Conservation (phyloP, 2,113 vertebrate species). For the Poecile atricapillus region DNA sequence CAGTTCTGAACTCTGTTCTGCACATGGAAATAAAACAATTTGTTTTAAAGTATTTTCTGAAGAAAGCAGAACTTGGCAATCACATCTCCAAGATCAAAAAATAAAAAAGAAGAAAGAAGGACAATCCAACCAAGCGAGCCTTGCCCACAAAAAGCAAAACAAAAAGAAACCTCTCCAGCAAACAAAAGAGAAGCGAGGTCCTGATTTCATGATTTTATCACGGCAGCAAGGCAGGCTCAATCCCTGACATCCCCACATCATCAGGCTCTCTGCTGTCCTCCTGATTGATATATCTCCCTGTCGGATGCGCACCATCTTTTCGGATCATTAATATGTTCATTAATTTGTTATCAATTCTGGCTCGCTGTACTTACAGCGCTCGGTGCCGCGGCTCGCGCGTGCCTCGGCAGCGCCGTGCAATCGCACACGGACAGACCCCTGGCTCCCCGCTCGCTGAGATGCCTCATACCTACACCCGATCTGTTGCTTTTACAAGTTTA, state of each 20-base stretch:
- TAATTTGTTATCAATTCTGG: constrained; percentile 44
- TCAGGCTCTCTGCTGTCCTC: background rate
- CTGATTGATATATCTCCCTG: constrained; percentile 18
- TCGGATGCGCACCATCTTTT: constrained; percentile 2
- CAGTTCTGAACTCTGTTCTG: constrained; percentile 70
- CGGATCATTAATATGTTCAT: constrained; percentile 53
- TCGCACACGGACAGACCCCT: background rate
- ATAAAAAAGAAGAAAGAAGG: background rate
- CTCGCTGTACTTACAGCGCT: background rate
- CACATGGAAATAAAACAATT: constrained; percentile 74
- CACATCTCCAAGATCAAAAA: background rate
- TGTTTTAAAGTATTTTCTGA: constrained; percentile 68
- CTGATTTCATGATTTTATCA: background rate
- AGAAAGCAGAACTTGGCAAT: constrained; percentile 57
- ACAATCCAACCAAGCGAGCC: background rate
- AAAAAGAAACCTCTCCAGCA: background rate
- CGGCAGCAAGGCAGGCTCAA: background rate
- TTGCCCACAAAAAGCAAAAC: background rate
- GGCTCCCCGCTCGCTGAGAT: constrained; percentile 17
- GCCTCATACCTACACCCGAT: constrained; percentile 64
- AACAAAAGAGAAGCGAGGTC: constrained; percentile 25
- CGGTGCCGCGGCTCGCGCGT: background rate
- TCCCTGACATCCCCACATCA: background rate
- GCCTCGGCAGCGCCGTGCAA: background rate
- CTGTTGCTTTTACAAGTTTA: constrained; percentile 76